Conservation (phyloP, 1,140 invertebrate genomes). For the Tetragonula clypearis region DNA sequence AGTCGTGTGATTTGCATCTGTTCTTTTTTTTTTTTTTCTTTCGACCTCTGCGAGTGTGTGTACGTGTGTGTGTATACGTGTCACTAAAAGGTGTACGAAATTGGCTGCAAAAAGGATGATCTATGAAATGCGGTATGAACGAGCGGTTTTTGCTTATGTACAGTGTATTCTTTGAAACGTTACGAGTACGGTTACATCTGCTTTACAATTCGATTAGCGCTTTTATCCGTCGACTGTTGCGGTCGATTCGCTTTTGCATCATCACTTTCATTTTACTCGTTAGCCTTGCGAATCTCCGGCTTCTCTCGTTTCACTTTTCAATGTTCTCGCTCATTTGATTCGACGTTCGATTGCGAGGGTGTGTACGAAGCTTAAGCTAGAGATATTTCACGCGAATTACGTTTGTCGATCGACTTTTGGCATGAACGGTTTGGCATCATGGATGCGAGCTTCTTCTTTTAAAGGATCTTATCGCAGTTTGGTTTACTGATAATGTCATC, state of each 20-base stretch:
- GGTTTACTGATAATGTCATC: too few relatives aligned
- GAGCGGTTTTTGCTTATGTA: conserved; percentile 65
- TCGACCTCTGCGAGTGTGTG: conserved; percentile 1
- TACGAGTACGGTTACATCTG: conserved; percentile 54
- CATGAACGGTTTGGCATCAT: too few relatives aligned
- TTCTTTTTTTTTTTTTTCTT: too few relatives aligned
- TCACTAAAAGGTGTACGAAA: conserved; percentile 53
- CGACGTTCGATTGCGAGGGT: not conserved
- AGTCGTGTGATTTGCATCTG: not conserved
- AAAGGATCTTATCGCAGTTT: not conserved
- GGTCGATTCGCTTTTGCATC: not conserved
- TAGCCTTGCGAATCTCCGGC: not conserved
- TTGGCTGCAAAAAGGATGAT: conserved; percentile 64
- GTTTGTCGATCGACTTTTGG: not conserved
- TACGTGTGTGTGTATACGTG: conserved; percentile 14
- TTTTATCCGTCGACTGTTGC: not conserved
- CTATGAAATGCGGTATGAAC: conserved; percentile 67
- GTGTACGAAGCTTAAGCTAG: conserved; percentile 33
- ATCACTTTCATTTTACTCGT: not conserved
- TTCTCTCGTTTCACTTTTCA: not conserved
- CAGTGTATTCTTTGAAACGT: conserved; percentile 59
- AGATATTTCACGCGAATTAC: not conserved
- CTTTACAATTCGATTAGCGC: conserved; percentile 34
- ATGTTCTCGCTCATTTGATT: not conserved
- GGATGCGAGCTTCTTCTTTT: not conserved